Evolutionary conservation across 2,113 vertebrate species (phyloP).

Genomic region (Melanerpes aurifrons): DNA sequence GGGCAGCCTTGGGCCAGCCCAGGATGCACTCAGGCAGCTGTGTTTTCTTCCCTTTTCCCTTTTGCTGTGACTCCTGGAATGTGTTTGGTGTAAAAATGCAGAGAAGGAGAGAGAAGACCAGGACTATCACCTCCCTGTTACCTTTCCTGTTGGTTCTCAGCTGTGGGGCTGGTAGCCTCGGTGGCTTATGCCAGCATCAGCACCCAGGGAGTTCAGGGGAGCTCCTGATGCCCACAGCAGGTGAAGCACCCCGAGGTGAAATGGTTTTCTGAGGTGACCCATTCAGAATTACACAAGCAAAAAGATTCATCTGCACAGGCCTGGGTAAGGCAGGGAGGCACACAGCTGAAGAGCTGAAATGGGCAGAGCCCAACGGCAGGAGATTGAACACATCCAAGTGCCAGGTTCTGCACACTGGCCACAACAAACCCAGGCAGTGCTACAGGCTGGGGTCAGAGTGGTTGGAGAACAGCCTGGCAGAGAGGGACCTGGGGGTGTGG

Average conservation of each 20-base stretch:
- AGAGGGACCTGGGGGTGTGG: too few relatives aligned
- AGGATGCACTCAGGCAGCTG: background rate
- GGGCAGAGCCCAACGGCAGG: too few relatives aligned
- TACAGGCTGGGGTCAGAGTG: too few relatives aligned
- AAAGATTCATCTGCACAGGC: background rate
- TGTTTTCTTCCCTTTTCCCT: background rate
- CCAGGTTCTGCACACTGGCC: too few relatives aligned
- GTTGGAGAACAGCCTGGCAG: too few relatives aligned
- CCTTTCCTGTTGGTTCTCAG: rapidly evolving
- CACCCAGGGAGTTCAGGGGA: background rate
- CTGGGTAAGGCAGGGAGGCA: background rate
- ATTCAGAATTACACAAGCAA: background rate
- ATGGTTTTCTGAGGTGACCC: background rate
- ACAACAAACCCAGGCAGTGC: too few relatives aligned
- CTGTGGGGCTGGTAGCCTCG: background rate
- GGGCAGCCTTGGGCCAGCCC: rapidly evolving
- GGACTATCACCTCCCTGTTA: background rate
- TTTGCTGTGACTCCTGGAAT: background rate
- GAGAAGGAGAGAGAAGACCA: background rate
- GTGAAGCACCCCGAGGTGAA: background rate
- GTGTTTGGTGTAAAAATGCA: constrained; percentile 44
- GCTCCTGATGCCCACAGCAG: background rate
- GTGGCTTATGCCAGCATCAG: background rate
- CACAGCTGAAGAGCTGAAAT: rapidly evolving
- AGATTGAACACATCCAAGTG: too few relatives aligned